phyloP scores from a whole-genome alignment of 2,888 invertebrate species.

The Amiota communis region DNA sequence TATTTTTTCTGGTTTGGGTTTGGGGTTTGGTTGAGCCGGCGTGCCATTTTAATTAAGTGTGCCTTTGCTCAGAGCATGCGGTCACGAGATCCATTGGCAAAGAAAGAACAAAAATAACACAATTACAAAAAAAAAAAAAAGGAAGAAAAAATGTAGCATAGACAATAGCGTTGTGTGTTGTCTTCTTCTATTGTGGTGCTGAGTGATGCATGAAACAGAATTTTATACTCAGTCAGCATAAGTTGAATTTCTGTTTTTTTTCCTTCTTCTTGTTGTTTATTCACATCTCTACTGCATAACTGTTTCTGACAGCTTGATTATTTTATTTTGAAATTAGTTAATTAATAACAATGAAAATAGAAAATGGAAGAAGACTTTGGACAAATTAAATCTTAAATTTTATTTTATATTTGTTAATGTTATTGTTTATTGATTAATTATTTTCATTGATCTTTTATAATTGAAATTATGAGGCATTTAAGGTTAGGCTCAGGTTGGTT shows the following conservation, averaged over 20 bases:
- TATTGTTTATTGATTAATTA: no score
- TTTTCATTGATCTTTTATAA: no score
- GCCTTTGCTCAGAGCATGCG: conserved; percentile 37
- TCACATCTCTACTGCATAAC: conserved; percentile 42
- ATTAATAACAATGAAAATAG: conserved; percentile 50
- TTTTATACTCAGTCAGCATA: neutral
- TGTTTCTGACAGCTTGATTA: conserved; percentile 56
- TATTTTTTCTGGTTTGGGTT: neutral
- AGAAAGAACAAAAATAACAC: neutral
- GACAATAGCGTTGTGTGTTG: neutral
- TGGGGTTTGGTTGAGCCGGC: conserved; percentile 44
- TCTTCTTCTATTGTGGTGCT: neutral
- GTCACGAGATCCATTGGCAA: neutral
- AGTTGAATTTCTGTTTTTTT: conserved; percentile 15
- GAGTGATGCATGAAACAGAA: conserved; percentile 3
- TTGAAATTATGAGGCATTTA: no score
- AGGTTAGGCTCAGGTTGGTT: no score
- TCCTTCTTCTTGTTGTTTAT: conserved; percentile 17
- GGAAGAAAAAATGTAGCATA: neutral
- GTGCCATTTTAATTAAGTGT: conserved; percentile 62
- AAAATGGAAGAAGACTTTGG: neutral
- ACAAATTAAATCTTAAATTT: neutral
- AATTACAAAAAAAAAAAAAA: neutral
- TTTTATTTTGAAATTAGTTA: conserved; percentile 52
- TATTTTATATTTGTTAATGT: neutral